Evolutionary conservation across 1,140 invertebrate genomes (phyloP).

Genomic region (Drosophila grimshawi): DNA sequence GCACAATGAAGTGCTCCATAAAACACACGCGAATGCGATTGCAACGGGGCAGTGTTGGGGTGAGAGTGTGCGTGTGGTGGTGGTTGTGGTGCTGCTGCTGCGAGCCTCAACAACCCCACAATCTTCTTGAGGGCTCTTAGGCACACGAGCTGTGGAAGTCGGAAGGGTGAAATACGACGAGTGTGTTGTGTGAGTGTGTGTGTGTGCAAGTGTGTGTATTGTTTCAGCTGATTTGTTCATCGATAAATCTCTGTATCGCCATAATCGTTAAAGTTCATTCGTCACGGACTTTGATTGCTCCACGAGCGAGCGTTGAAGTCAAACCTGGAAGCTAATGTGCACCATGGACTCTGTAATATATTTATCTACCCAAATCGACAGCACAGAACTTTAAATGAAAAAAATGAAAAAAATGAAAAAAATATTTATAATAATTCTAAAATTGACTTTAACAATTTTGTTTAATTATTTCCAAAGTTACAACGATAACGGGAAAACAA

Average conservation of each 20-base stretch:
- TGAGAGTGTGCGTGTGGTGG: not conserved
- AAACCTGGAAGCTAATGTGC: constrained; percentile 21
- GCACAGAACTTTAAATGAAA: not conserved
- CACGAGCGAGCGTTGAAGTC: constrained; percentile 31
- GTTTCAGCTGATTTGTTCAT: constrained; percentile 72
- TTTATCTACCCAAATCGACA: not conserved
- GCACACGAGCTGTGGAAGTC: constrained; percentile 27
- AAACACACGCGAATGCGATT: constrained; percentile 65
- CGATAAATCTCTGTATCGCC: constrained; percentile 82
- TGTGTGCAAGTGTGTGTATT: constrained; percentile 47
- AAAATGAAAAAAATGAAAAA: not conserved
- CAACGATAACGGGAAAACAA: too few relatives aligned
- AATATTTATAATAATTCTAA: too few relatives aligned
- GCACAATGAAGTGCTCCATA: constrained; percentile 77
- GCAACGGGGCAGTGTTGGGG: not conserved
- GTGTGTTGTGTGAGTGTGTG: constrained; percentile 21
- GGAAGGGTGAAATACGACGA: constrained; percentile 29
- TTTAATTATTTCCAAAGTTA: too few relatives aligned
- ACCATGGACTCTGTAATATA: constrained; percentile 13
- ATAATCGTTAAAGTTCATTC: constrained; percentile 80
- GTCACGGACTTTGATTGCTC: constrained; percentile 72
- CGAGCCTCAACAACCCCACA: constrained; percentile 17
- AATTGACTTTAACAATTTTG: too few relatives aligned
- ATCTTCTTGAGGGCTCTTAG: constrained; percentile 45
- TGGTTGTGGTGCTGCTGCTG: not conserved